A percentile compares a stretch with the other conserved stretches of the same genome.
Conservation (phyloP, 2,888 invertebrate species). For the Nomada flava region DNA sequence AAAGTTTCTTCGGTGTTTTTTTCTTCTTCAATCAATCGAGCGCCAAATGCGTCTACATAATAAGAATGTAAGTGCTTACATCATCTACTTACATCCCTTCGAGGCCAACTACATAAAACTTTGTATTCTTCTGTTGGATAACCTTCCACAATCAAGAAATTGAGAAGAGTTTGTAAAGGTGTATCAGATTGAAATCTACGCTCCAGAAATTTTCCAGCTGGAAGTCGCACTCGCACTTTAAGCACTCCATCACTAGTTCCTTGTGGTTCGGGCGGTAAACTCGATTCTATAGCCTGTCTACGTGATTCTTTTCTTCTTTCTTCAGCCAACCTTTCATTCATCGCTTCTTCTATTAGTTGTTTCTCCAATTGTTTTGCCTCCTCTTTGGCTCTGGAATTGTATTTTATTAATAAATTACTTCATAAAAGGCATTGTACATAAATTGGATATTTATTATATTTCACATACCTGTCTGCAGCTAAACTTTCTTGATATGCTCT, state of each 20-base stretch:
- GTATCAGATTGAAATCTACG: slow-evolving; percentile 90
- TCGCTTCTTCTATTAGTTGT: slow-evolving; percentile 90
- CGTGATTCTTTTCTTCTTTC: slow-evolving; percentile 90
- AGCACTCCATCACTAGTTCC: slow-evolving; percentile 87
- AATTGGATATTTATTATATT: neutral
- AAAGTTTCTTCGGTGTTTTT: neutral
- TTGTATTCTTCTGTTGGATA: slow-evolving; percentile 95
- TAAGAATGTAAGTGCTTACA: slow-evolving; percentile 72
- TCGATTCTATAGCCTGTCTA: slow-evolving; percentile 87
- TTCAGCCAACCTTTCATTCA: slow-evolving; percentile 90
- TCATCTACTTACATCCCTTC: slow-evolving; percentile 93
- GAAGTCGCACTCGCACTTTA: slow-evolving; percentile 93
- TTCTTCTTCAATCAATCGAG: slow-evolving; percentile 1
- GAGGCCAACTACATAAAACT: slow-evolving; percentile 96
- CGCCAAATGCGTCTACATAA: slow-evolving; percentile 53
- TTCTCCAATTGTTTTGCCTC: slow-evolving; percentile 91
- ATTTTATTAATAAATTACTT: neutral
- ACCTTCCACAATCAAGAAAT: slow-evolving; percentile 95
- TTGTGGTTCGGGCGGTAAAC: slow-evolving; percentile 90
- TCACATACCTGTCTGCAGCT: slow-evolving; percentile 90
- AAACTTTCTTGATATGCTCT: slow-evolving; percentile 96
- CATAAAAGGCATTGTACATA: neutral
- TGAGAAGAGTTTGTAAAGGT: slow-evolving; percentile 90
- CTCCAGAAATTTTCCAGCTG: slow-evolving; percentile 91
- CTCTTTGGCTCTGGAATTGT: slow-evolving; percentile 90